Base-by-base conservation (phyloP, 2,797 vertebrate species). In the Oceanodroma leucorhoa region DNA sequence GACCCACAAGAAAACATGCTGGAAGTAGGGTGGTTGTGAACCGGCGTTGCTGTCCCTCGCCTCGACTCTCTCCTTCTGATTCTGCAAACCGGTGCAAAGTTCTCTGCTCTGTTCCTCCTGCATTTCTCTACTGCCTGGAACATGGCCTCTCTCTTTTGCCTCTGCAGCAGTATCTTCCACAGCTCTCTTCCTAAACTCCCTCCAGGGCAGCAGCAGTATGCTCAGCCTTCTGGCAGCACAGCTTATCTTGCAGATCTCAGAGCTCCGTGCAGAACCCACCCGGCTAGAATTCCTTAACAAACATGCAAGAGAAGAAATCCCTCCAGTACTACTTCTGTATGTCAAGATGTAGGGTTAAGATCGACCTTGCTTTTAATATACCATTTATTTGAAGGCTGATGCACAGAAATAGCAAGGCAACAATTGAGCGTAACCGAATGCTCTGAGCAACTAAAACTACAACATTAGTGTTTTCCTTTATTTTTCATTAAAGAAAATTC, bases 221-320 rank as follows among this genome's bases (percentile, higher is more conserved):
- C 48, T 87, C 55, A 83, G 62, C 71, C 57, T 94, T 58, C 78
- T 94, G 96, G 82, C 89, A 94, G 57, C 87, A 78, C 60, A 93
- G 76, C 32, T 91, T 40, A 64, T 50, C 38, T 8, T 90, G 79
- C 85, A 83, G 65, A 83, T 67, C 89, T 73, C 36, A 66, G 69
- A 71, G 53, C 26, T 90, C 57, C 5, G 2, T 43, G 50, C 60
- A 80, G 77, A 93, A 79, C 30, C n/a, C 40, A 69, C 19, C 14
- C 48, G 0, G 2, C 12, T 54, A 58, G 24, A 89, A 72, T 29
- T 91, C 27, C 30, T 73, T 87, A 38, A 55, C 17, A 79, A 70
- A 58, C 6, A 22, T 17, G 21, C 38, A 66, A 78, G 60, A 77
- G 38, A 83, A 92, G 18, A 53, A 78, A 60, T 83, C 21, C 8